Percentiles rank a stretch among this genome's conserved stretches.
phyloP scores from a whole-genome alignment of 2,888 invertebrate species.

The Mesochorus sp. region DNA sequence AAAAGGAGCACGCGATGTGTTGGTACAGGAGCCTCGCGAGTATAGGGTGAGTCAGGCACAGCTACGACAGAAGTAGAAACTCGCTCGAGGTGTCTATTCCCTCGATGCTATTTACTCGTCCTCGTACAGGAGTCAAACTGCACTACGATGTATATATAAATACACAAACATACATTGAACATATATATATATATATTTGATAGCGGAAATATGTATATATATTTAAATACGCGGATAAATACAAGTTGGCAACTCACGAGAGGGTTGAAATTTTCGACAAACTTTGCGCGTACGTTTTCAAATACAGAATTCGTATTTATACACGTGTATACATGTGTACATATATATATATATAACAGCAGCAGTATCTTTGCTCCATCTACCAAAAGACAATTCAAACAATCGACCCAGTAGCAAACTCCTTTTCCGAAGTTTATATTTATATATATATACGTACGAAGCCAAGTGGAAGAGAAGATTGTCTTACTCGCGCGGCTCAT shows the following conservation, averaged over 20 bases:
- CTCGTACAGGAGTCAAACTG: conserved; percentile 25
- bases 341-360: not conserved
- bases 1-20: conserved; percentile 4
- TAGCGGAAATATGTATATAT: not conserved
- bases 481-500: conserved; percentile 6
- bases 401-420: conserved; percentile 48
- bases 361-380: conserved; percentile 42
- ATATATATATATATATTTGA: not conserved
- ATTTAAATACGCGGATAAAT: not conserved
- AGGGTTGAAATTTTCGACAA: conserved; percentile 22
- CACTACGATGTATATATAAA: not conserved
- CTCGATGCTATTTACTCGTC: conserved; percentile 53
- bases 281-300: conserved; percentile 10
- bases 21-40: conserved; percentile 26
- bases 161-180: too few relatives aligned
- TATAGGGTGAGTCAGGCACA: conserved; percentile 19
- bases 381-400: conserved; percentile 57
- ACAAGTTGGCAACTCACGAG: conserved; percentile 19
- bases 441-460: not conserved
- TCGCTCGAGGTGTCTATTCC: conserved; percentile 52
- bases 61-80: conserved; percentile 29
- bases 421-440: not conserved
- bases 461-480: conserved; percentile 14
- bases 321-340: conserved; percentile 1
- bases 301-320: not conserved